Conservation (phyloP, 2,888 invertebrate species). For the Drosophila ustulata region DNA sequence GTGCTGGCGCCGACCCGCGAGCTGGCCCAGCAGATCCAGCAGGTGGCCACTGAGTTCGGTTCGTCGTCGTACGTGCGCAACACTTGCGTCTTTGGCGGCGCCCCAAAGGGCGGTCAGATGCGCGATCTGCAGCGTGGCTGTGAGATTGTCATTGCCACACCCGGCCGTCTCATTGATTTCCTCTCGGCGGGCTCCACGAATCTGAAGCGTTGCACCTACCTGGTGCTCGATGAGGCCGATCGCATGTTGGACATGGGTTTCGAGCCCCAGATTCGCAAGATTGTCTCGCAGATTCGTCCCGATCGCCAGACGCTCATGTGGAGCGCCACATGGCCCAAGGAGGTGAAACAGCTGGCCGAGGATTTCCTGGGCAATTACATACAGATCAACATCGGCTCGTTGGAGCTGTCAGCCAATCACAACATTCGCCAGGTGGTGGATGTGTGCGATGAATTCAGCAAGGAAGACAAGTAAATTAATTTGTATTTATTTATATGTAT, state of each 20-base stretch:
- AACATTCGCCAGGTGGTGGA: constrained; percentile 95
- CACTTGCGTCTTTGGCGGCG: constrained; percentile 96
- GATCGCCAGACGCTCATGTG: constrained; percentile 99
- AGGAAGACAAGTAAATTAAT: constrained; percentile 87
- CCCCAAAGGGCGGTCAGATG: constrained; percentile 92
- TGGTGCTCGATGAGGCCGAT: constrained; percentile 96
- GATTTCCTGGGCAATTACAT: constrained; percentile 96
- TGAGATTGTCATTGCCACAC: constrained; percentile 96
- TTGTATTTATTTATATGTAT: neutral
- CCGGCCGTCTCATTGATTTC: constrained; percentile 96
- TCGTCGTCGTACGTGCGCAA: constrained; percentile 91
- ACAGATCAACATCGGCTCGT: constrained; percentile 95
- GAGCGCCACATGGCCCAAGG: constrained; percentile 99
- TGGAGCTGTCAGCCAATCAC: constrained; percentile 94
- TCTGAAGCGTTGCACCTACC: constrained; percentile 92
- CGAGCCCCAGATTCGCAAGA: constrained; percentile 97
- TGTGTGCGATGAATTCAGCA: constrained; percentile 92
- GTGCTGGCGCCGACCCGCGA: constrained; percentile 93
- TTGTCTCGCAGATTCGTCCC: constrained; percentile 96
- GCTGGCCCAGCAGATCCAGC: constrained; percentile 93
- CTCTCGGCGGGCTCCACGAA: constrained; percentile 92
- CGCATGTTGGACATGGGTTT: constrained; percentile 99
- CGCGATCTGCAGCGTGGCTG: constrained; percentile 92
- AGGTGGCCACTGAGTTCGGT: constrained; percentile 94
- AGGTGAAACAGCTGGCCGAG: constrained; percentile 96